phyloP scores from a whole-genome alignment of 2,113 vertebrate genomes.

The Clupea harengus region DNA sequence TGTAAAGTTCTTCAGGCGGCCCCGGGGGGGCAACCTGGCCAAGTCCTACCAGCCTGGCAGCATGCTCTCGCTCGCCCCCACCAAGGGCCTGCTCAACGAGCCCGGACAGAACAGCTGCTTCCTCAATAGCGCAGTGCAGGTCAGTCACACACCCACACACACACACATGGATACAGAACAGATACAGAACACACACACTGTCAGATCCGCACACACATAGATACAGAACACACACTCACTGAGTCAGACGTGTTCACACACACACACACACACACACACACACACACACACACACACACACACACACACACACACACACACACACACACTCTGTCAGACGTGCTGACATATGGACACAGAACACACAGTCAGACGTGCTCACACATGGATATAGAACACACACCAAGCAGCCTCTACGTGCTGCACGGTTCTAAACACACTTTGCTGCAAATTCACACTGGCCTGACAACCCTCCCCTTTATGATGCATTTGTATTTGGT shows the following conservation, averaged over 20 bases:
- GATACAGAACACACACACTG: background rate
- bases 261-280: background rate
- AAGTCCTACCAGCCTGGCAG: constrained; percentile 93
- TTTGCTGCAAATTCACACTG: too few species aligned
- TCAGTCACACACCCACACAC: constrained; percentile 56
- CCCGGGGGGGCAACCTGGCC: constrained; percentile 85
- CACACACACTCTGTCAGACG: background rate
- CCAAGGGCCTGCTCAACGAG: constrained; percentile 93
- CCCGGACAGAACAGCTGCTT: constrained; percentile 98
- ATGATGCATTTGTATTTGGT: too few species aligned
- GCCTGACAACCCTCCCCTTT: too few species aligned
- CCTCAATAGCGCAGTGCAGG: constrained; percentile 99
- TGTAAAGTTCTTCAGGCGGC: constrained; percentile 90
- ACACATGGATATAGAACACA: background rate
- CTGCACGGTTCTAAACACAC: too few species aligned
- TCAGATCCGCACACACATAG: background rate
- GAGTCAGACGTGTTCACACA: background rate
- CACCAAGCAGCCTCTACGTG: too few species aligned
- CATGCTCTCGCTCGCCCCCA: constrained; percentile 91
- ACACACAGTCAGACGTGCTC: background rate
- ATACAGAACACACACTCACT: background rate
- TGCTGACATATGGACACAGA: background rate
- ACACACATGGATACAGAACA: background rate
- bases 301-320: background rate
- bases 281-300: background rate